These are phyloP conservation scores for Labeo catla DNA, from an alignment of 2,113 vertebrate species.

Conservation along the genomic window DNA sequence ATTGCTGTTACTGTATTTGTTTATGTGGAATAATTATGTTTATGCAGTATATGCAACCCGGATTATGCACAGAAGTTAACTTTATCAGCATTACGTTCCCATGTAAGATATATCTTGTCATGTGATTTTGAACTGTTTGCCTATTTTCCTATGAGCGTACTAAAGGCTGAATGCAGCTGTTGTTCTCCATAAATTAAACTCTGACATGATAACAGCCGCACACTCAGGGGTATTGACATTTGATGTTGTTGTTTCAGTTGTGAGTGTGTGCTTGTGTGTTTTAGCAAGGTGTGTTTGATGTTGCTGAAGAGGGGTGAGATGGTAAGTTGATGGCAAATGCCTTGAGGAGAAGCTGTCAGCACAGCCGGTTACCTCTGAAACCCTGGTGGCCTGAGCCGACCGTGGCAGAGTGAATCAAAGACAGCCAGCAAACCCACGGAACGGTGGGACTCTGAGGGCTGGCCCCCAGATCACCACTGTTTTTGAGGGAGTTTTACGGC, in stretches of 20 bases:
- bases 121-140: constrained; percentile 29
- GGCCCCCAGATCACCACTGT: constrained; percentile 41
- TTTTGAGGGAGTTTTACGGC: constrained; percentile 47
- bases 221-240: constrained; percentile 52
- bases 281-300: constrained; percentile 42
- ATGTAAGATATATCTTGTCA: neutral
- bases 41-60: too few relatives aligned
- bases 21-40: too few relatives aligned
- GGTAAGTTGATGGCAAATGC: constrained; percentile 61
- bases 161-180: constrained; percentile 49
- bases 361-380: constrained; percentile 50
- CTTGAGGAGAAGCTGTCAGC: constrained; percentile 69
- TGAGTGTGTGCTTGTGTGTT: constrained; percentile 21
- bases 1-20: too few relatives aligned
- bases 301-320: constrained; percentile 51
- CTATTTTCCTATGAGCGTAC: constrained; percentile 12
- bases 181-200: constrained; percentile 58
- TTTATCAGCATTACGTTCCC: too few relatives aligned
- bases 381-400: constrained; percentile 52
- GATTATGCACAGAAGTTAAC: neutral
- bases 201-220: constrained; percentile 18
- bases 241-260: constrained; percentile 48
- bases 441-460: constrained; percentile 33
- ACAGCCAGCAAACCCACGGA: constrained; percentile 24
- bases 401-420: constrained; percentile 69